phyloP scores from a whole-genome alignment of 2,888 invertebrate genomes.

The Elgonia sp. region DNA sequence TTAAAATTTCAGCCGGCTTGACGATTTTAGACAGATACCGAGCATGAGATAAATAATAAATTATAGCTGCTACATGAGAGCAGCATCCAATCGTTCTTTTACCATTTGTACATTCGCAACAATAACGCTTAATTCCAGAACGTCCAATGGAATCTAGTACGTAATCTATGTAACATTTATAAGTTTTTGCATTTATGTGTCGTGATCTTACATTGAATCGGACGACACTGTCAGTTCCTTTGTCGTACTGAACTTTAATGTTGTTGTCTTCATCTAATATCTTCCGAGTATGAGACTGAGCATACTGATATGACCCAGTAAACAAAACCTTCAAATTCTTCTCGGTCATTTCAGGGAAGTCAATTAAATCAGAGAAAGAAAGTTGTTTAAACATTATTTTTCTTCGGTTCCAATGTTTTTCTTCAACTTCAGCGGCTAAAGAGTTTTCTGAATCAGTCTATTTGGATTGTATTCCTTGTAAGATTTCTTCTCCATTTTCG shows the following conservation, averaged over 20 bases:
- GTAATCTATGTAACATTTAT: constrained; percentile 37
- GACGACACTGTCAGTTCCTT: neutral
- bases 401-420: constrained; percentile 14
- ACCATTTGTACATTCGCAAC: constrained; percentile 10
- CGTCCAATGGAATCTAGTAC: neutral
- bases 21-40: neutral
- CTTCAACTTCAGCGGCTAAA: constrained; percentile 18
- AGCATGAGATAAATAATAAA: neutral
- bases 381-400: constrained; percentile 6
- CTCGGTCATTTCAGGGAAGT: constrained; percentile 45
- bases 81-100: neutral
- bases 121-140: neutral
- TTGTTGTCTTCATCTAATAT: constrained; percentile 3
- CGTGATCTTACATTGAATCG: constrained; percentile 8
- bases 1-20: constrained; percentile 2
- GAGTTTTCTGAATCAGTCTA: neutral
- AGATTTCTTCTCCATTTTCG: neutral
- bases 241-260: neutral
- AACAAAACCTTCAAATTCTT: constrained; percentile 24
- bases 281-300: constrained; percentile 37
- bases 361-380: neutral
- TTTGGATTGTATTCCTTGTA: neutral
- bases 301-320: constrained; percentile 28
- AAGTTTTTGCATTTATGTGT: constrained; percentile 20
- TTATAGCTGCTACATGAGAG: constrained; percentile 1